Conservation (phyloP, 2,797 vertebrate genomes). For the Aldrovandia affinis region DNA sequence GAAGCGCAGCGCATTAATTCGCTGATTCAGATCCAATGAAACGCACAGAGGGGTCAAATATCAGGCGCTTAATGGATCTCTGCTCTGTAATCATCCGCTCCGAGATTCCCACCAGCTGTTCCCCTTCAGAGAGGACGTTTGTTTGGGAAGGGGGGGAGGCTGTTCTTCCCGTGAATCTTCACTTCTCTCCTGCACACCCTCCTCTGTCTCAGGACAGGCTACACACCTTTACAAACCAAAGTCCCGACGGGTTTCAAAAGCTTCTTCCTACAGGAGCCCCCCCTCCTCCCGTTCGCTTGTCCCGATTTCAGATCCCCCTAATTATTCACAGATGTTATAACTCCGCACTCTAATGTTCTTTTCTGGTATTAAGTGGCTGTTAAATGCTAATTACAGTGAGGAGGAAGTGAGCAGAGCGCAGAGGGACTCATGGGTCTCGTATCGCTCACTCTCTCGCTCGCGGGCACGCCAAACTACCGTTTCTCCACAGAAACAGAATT, state of each 20-base stretch:
- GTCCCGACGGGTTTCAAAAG: neutral
- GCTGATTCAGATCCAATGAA: conserved; percentile 56
- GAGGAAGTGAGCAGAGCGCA: neutral
- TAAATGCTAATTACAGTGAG: too few species aligned
- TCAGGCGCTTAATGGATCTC: conserved; percentile 52
- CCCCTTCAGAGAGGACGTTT: conserved; percentile 50
- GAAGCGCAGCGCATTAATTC: conserved; percentile 43
- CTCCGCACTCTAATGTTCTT: neutral
- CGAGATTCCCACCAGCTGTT: conserved; percentile 59
- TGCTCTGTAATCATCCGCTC: conserved; percentile 63
- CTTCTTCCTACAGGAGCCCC: neutral
- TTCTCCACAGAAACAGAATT: neutral
- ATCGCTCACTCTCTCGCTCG: neutral
- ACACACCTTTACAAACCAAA: neutral
- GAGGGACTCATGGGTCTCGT: neutral
- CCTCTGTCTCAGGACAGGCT: conserved; percentile 47
- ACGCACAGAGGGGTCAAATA: conserved; percentile 56
- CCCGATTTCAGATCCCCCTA: neutral
- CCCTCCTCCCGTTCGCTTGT: neutral
- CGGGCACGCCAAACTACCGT: neutral
- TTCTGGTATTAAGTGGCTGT: conserved; percentile 17
- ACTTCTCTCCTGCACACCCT: conserved; percentile 53
- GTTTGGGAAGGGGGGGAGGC: conserved; percentile 38
- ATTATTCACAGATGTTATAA: conserved; percentile 14
- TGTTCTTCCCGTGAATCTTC: conserved; percentile 49